A percentile compares a stretch with the other conserved stretches of the same genome.
Evolutionary conservation across 2,888 invertebrate species (phyloP).

Genomic region (Trichogramma dendrolimi): DNA sequence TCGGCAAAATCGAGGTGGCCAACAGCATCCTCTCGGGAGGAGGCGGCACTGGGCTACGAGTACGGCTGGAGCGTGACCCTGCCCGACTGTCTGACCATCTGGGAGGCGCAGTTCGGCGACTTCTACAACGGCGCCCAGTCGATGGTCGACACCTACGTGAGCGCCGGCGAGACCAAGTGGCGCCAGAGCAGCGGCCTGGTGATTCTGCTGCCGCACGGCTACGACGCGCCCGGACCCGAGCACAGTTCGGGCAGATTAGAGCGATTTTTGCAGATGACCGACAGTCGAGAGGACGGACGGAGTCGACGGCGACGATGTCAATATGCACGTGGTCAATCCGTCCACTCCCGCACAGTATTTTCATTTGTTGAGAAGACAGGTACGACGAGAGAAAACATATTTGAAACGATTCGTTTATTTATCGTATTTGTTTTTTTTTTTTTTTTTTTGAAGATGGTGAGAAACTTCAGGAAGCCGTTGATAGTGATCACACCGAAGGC

Average conservation of each 20-base stretch:
- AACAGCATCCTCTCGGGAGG: constrained; percentile 92
- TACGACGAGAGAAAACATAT: constrained; percentile 40
- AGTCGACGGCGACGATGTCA: constrained; percentile 84
- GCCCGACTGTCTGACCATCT: constrained; percentile 79
- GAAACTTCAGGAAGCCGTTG: constrained; percentile 88
- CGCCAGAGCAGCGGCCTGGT: constrained; percentile 84
- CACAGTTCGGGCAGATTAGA: constrained; percentile 92
- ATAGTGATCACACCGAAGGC: constrained; percentile 83
- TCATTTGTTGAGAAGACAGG: constrained; percentile 89
- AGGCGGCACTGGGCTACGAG: constrained; percentile 92
- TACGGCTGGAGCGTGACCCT: constrained; percentile 89
- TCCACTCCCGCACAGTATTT: constrained; percentile 96
- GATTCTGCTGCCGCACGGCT: constrained; percentile 91
- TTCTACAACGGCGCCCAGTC: constrained; percentile 98
- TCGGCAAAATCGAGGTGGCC: constrained; percentile 74
- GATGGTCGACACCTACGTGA: constrained; percentile 87
- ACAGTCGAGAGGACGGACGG: constrained; percentile 68
- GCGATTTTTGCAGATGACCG: constrained; percentile 84
- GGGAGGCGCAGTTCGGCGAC: constrained; percentile 99
- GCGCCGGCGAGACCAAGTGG: constrained; percentile 95
- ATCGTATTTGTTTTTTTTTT: too few species aligned
- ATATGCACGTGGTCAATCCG: constrained; percentile 82
- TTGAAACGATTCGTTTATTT: neutral
- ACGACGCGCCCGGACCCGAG: constrained; percentile 95
- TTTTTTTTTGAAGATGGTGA: constrained; percentile 62